Conservation (phyloP, 35 echinoderm and acorn worm genomes). For the Holothuria glaberrima region DNA sequence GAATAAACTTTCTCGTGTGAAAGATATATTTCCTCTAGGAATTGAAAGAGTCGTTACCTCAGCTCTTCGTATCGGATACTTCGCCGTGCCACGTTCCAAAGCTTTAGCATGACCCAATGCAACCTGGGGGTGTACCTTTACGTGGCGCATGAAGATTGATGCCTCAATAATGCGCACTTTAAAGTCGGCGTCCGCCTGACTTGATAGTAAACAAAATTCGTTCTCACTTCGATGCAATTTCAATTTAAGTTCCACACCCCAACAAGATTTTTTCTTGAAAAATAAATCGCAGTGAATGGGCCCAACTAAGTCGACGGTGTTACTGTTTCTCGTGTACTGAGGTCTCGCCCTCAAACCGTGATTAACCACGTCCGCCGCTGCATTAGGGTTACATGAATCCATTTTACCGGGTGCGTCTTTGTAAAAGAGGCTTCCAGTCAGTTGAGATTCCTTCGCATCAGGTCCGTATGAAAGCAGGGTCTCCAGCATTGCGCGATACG, state of each 20-base stretch:
- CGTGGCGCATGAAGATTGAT: conserved; percentile 8
- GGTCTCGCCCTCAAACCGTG: background rate
- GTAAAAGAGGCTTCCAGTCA: conserved; percentile 47
- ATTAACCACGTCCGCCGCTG: background rate
- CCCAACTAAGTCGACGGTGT: conserved; percentile 18
- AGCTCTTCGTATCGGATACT: conserved; percentile 31
- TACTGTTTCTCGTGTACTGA: conserved; percentile 10
- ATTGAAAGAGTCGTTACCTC: conserved; percentile 12
- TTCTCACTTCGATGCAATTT: conserved; percentile 34
- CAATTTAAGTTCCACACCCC: conserved; percentile 40
- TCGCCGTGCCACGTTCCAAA: conserved; percentile 49
- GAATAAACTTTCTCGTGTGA: background rate
- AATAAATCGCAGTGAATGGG: conserved; percentile 33
- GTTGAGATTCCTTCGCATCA: conserved; percentile 46
- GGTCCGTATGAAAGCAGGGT: conserved; percentile 46
- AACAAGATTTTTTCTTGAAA: conserved; percentile 49
- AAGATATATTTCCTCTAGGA: background rate
- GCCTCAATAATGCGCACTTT: conserved; percentile 11
- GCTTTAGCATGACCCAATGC: conserved; percentile 52
- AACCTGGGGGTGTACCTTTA: conserved; percentile 17
- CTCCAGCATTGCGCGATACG: conserved; percentile 63
- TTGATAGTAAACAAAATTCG: conserved; percentile 29
- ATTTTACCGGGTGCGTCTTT: conserved; percentile 26
- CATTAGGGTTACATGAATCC: conserved; percentile 23
- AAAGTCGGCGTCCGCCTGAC: background rate